These are phyloP conservation scores for Scaptodrosophila latifasciaeformis DNA, from an alignment of 2,888 invertebrate species.

Conservation along the genomic window DNA sequence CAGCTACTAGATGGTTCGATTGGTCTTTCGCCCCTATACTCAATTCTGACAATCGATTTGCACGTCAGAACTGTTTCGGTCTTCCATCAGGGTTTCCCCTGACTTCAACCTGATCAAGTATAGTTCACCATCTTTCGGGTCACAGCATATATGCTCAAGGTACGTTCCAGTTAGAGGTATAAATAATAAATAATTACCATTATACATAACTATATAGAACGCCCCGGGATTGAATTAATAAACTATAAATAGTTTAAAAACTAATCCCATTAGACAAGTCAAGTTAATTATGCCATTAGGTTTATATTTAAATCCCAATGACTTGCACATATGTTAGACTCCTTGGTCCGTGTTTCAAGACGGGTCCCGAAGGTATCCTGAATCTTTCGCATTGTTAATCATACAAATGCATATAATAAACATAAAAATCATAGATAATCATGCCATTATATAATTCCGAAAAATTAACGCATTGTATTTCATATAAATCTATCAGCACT, in stretches of 20 bases:
- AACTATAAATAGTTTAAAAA: slow-evolving; percentile 35
- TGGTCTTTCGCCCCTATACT: slow-evolving; percentile 82
- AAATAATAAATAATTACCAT: slow-evolving; percentile 45
- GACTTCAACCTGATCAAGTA: slow-evolving; percentile 24
- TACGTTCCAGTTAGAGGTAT: slow-evolving; percentile 44
- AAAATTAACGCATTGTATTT: slow-evolving; percentile 38
- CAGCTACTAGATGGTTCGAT: slow-evolving; percentile 87
- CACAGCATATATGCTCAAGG: slow-evolving; percentile 38
- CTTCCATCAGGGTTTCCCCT: slow-evolving; percentile 76
- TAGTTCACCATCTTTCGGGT: no score
- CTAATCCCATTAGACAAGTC: slow-evolving; percentile 30
- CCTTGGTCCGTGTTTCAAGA: slow-evolving; percentile 87
- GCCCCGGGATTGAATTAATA: slow-evolving; percentile 51
- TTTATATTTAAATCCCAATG: slow-evolving; percentile 77
- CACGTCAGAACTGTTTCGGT: slow-evolving; percentile 85
- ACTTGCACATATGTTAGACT: slow-evolving; percentile 84
- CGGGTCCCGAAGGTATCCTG: slow-evolving; percentile 80
- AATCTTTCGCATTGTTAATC: slow-evolving; percentile 74
- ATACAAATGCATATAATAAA: slow-evolving; percentile 35
- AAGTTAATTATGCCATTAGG: slow-evolving; percentile 81
- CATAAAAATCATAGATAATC: slow-evolving; percentile 29
- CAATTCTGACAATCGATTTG: slow-evolving; percentile 87
- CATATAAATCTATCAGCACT: slow-evolving; percentile 38
- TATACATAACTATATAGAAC: slow-evolving; percentile 51
- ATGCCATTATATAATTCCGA: slow-evolving; percentile 34